Conservation (phyloP, 2,888 invertebrate genomes). For the Leuctra nigra region DNA sequence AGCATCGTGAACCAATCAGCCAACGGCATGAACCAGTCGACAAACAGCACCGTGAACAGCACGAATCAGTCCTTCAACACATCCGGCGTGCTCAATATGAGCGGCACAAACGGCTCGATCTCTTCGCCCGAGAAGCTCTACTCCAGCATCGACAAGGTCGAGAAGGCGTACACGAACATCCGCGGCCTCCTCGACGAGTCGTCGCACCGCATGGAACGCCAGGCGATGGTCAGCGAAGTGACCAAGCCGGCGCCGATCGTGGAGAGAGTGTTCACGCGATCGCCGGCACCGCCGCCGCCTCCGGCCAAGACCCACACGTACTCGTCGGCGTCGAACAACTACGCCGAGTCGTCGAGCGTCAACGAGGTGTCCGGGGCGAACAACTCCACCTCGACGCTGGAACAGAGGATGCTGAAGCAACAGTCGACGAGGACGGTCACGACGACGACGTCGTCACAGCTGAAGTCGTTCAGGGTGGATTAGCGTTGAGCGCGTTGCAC, state of each 20-base stretch:
- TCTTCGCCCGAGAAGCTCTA: conserved; percentile 37
- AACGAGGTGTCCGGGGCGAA: conserved; percentile 34
- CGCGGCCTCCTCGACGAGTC: conserved; percentile 22
- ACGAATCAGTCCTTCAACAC: background rate
- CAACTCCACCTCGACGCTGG: conserved; percentile 52
- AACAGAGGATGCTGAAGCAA: conserved; percentile 59
- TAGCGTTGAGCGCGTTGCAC: no score
- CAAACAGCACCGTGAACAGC: background rate
- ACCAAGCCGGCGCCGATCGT: conserved; percentile 38
- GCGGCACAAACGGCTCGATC: conserved; percentile 8
- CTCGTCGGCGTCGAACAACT: conserved; percentile 47
- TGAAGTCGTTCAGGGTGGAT: conserved; percentile 39
- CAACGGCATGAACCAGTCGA: background rate
- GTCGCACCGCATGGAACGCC: background rate
- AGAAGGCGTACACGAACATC: conserved; percentile 30
- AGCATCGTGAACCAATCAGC: background rate
- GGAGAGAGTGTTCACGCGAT: conserved; percentile 47
- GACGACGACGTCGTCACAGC: conserved; percentile 41
- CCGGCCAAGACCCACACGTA: conserved; percentile 49
- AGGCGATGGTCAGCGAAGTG: background rate
- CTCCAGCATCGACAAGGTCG: conserved; percentile 37
- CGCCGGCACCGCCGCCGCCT: conserved; percentile 41
- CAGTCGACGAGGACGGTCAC: conserved; percentile 62
- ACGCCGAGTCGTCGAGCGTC: conserved; percentile 31
- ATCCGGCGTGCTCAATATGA: background rate